Conservation (phyloP, 1,140 invertebrate species). For the Diabrotica virgifera region DNA sequence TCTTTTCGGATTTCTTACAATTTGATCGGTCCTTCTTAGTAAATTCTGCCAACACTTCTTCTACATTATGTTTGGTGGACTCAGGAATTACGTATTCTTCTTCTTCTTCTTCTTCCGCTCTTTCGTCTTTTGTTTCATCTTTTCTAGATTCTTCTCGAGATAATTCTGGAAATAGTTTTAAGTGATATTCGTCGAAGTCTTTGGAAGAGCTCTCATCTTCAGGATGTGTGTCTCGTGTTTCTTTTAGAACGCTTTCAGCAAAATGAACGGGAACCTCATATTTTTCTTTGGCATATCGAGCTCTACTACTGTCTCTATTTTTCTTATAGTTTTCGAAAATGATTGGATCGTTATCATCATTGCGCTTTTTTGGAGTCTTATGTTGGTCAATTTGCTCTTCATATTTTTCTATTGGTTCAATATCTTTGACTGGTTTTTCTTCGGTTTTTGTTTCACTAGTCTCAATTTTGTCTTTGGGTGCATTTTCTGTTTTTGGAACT, state of each 20-base stretch:
- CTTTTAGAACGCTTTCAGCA: slow-evolving; percentile 20
- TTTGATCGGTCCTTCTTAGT: slow-evolving; percentile 64
- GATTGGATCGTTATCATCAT: slow-evolving; percentile 1
- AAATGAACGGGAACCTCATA: slow-evolving; percentile 27
- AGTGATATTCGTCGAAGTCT: slow-evolving; percentile 47
- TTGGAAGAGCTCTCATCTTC: slow-evolving; percentile 27
- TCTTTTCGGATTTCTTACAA: slow-evolving; percentile 66
- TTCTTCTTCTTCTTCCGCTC: slow-evolving; percentile 41
- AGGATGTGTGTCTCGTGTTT: slow-evolving; percentile 18
- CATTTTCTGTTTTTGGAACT: slow-evolving; percentile 21
- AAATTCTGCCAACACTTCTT: slow-evolving; percentile 66
- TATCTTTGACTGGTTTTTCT: slow-evolving; percentile 16
- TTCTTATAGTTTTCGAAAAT: neutral
- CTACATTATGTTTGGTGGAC: slow-evolving; percentile 60
- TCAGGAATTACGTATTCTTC: slow-evolving; percentile 50
- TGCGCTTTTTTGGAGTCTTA: slow-evolving; percentile 15
- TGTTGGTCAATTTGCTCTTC: slow-evolving; percentile 1
- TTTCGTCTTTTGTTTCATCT: slow-evolving; percentile 45
- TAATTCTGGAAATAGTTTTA: slow-evolving; percentile 48
- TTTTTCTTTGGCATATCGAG: slow-evolving; percentile 23
- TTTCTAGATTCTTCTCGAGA: slow-evolving; percentile 37
- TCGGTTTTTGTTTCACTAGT: slow-evolving; percentile 17
- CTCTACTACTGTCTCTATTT: neutral
- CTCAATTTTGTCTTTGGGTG: neutral
- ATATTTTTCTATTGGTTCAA: slow-evolving; percentile 15